Base-by-base conservation (phyloP, 2,888 invertebrate species). In the Ctena decussata region DNA sequence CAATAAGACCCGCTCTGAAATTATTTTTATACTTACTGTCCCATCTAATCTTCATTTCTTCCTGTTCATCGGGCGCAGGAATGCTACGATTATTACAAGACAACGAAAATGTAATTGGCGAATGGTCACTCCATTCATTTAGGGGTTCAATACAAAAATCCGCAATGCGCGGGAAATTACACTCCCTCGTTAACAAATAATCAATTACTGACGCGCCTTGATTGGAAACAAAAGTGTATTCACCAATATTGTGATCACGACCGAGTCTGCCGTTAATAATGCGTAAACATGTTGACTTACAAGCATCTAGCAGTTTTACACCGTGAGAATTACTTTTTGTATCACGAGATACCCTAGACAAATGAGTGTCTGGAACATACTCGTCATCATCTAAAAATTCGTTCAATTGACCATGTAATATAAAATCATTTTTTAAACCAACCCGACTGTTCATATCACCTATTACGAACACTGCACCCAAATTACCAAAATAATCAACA, bases 381-480 rank as follows among this genome's bases (percentile, higher is more conserved):
- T 70, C 70, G 12, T 41, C 24, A 65, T 77, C 44, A 65, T 77
- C 57, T 15, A 77, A n/a, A 30, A 49, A 30, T 30, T 65, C 32
- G 35, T n/a, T 78, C 24, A 73, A 15, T 60, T 46, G n/a, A 35
- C 72, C 77, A 41, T 73, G 37, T 53, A 71, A 35, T 49, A 83
- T 76, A n/a, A 27, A 71, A 46, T 77, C 75, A 30, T n/a, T 15
- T 32, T 70, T 80, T n/a, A 15, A 1, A 44, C 83, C 86, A 35
- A 77, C 72, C 24, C 80, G 73, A 41, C 57, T 37, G 70, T 84
- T 84, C 24, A 71, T 60, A n/a, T n/a, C n/a, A n/a, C n/a, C 86
- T 8, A 44, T 35, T 37, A 86, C 39, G 75, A 35, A 77, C 5
- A 86, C 74, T 27, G 21, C 24, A 32, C 83, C 86, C 6, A 18